Conservation (phyloP, 2,797 vertebrate species). For the Gymnocypris eckloni region DNA sequence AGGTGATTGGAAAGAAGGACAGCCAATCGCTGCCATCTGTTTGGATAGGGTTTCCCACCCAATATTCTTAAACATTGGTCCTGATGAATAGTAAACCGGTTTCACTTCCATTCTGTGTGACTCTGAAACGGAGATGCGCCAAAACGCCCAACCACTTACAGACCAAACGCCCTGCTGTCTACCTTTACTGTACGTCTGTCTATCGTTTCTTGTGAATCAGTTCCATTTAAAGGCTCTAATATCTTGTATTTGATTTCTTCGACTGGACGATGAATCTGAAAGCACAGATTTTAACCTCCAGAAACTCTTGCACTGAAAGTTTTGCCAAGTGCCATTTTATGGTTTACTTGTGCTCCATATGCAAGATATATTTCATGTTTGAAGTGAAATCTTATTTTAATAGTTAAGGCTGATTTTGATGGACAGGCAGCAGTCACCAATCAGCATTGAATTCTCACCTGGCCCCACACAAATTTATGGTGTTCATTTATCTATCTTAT, state of each 20-base stretch:
- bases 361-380: conserved; percentile 11
- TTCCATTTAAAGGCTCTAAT: conserved; percentile 36
- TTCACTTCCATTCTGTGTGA: neutral
- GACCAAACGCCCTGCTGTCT: conserved; percentile 22
- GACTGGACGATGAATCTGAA: neutral
- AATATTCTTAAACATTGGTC: neutral
- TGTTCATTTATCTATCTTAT: neutral
- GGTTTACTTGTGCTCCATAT: neutral
- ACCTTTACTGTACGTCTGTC: neutral
- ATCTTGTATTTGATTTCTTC: neutral
- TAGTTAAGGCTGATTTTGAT: neutral
- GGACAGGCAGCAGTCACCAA: neutral
- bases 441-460: neutral
- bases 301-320: conserved; percentile 11
- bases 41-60: conserved; percentile 32
- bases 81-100: neutral
- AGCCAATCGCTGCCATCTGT: conserved; percentile 13
- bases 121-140: neutral
- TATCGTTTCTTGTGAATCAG: conserved; percentile 20
- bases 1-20: conserved; percentile 56
- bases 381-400: neutral
- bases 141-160: neutral
- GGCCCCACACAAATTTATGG: neutral
- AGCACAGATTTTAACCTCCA: neutral
- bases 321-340: conserved; percentile 17